A percentile compares a stretch with the other conserved stretches of the same genome.
Evolutionary conservation across 2,113 vertebrate species (phyloP).

Genomic region (Dinomys branickii): DNA sequence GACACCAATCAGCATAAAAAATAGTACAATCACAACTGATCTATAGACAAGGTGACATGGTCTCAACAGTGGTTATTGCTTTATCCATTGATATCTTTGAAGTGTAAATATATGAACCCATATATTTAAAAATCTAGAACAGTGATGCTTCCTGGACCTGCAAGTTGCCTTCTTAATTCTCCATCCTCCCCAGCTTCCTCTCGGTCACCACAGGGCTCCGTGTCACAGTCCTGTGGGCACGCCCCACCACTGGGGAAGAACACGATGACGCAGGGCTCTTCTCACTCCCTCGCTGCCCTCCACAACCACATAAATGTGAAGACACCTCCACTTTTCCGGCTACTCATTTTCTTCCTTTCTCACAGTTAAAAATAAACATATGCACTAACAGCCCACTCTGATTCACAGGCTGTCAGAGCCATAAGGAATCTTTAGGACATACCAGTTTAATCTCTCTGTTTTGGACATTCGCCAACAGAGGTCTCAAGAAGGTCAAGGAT

Average conservation of each 20-base stretch:
- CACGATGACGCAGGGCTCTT: not conserved
- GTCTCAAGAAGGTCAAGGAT: not conserved
- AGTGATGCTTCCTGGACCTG: not conserved
- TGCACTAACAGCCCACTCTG: constrained; percentile 19
- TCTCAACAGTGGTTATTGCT: too few relatives aligned
- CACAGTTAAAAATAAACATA: constrained; percentile 35
- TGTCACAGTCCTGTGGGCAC: not conserved
- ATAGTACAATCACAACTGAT: too few relatives aligned
- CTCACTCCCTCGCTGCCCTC: not conserved
- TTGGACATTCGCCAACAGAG: not conserved
- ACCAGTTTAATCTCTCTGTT: not conserved
- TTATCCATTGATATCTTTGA: too few relatives aligned
- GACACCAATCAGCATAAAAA: too few relatives aligned
- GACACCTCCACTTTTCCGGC: not conserved
- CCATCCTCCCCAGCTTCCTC: not conserved
- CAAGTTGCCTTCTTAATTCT: not conserved
- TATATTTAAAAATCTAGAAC: constrained; percentile 6
- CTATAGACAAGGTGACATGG: too few relatives aligned
- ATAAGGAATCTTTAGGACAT: not conserved
- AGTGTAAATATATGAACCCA: too few relatives aligned
- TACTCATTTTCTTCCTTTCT: constrained; percentile 27
- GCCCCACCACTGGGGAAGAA: not conserved
- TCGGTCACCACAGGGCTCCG: not conserved
- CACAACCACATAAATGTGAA: not conserved
- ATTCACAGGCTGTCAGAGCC: not conserved